A percentile compares a stretch with the other conserved stretches of the same genome.
phyloP scores from a whole-genome alignment of 1,140 invertebrate genomes.

The Adoxophyes honmai region DNA sequence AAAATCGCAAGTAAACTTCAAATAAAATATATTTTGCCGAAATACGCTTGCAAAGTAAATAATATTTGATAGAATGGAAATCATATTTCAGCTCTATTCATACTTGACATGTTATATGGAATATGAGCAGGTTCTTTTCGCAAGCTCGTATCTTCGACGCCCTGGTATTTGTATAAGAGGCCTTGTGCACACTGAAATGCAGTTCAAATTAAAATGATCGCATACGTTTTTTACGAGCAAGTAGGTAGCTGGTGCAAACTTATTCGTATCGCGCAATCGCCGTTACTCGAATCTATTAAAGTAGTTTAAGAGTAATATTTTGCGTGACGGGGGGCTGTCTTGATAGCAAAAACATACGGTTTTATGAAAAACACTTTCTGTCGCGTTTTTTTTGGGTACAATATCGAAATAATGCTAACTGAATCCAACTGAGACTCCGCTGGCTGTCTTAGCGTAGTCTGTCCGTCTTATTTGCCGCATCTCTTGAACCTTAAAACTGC shows the following conservation, averaged over 20 bases:
- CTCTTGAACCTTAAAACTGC: too few relatives aligned
- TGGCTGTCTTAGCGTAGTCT: too few relatives aligned
- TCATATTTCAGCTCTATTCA: slow-evolving; percentile 54
- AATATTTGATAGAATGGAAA: slow-evolving; percentile 53
- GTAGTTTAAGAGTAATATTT: slow-evolving; percentile 58
- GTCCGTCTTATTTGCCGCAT: too few relatives aligned
- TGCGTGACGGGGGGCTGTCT: slow-evolving; percentile 38
- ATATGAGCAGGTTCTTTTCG: too few relatives aligned
- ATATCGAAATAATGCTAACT: too few relatives aligned
- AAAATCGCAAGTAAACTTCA: background rate
- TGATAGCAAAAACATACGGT: background rate
- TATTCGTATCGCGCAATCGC: slow-evolving; percentile 57
- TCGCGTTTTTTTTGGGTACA: background rate
- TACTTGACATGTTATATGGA: slow-evolving; percentile 40
- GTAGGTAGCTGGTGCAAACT: slow-evolving; percentile 34
- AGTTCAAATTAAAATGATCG: too few relatives aligned
- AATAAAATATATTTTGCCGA: background rate
- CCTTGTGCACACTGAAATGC: too few relatives aligned
- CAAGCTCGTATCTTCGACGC: too few relatives aligned
- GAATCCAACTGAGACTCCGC: too few relatives aligned
- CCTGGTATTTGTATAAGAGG: too few relatives aligned
- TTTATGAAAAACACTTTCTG: too few relatives aligned
- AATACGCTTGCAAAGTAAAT: slow-evolving; percentile 19
- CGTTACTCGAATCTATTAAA: slow-evolving; percentile 37
- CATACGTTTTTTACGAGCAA: too few relatives aligned